Base-by-base conservation (phyloP, 2,113 vertebrate species). In the Muntiacus reevesi region DNA sequence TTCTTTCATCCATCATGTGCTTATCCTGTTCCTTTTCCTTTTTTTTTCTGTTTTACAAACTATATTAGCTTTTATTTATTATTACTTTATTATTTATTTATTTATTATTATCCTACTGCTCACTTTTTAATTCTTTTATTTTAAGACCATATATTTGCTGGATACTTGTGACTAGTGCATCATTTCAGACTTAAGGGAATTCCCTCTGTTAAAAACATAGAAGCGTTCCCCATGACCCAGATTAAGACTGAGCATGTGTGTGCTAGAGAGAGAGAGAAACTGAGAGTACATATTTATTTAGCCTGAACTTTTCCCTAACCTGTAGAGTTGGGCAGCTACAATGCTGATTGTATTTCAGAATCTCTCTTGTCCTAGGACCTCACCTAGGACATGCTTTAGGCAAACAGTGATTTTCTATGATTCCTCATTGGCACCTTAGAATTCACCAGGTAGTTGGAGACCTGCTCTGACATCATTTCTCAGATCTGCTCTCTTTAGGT, bases 391-490 rank as follows among this genome's bases (percentile, higher is more conserved):
- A 1, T 40, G 15, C 28, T 54, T 59, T 30, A 79, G 45, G n/a
- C 6, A 52, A 43, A 23, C 40, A 30, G 27, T 1, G 2, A 59
- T 82, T 62, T 60, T 67, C 0, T 8, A 0, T 0, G 27, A 17
- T n/a, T 67, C 47, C 19, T 91, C 16, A 0, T 23, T 15, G 60
- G 47, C 25, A 2, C 6, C 79, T 59, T 36, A 21, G 30, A 23
- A 43, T 30, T 28, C 5, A 1, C 25, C 28, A 8, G 15, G 30
- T 50, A 4, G 11, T 52, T 79, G 43, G 19, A 59, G 45, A 85
- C 9, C 52, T 10, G 15, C 23, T 47, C 3, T 55, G 21, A 16
- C 21, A 0, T 3, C 1, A 15, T 13, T 27, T 55, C 6, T 1
- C 2, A 82, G 47, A 9, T 25, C 23, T 74, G 7, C 12, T 25